Base-by-base conservation (phyloP, 2,113 vertebrate species). In the Bostrychus sinensis region DNA sequence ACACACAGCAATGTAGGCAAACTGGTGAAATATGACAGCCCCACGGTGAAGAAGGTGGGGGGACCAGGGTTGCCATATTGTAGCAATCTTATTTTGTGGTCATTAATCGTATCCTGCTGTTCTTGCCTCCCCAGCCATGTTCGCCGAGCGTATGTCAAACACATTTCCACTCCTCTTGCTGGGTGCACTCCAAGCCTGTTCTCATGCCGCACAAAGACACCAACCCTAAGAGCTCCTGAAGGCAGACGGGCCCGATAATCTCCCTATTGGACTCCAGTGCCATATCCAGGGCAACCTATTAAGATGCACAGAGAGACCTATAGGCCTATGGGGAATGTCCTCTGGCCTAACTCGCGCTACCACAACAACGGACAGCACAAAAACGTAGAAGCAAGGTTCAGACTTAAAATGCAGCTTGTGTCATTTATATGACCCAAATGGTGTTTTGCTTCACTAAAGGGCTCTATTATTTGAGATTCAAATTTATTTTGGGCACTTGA, bases 31-130 rank as follows among this genome's bases (percentile, higher is more conserved):
- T 91, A 91, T 90, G 88, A 91, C 89, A 91, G 89, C 59, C 85
- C 86, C 84, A 84, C 54, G 67, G 86, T 65, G 77, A 82, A 50
- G 59, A 77, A 90, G 90, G 83, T 70, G 80, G 86, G 90, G 46
- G 84, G 83, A 80, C 74, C 71, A 88, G 75, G 74, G 81, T 83
- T 89, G 87, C 90, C 94, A 93, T 92, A 86, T 89, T 94, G 94
- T 88, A 94, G 84, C 93, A 93, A 94, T 95, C 93, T 90, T 91
- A 91, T 89, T 89, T 82, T 84, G 88, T 75, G 75, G 88, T 87
- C 94, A 92, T 94, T 93, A 93, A 94, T 89, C 81, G 91, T 85
- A 83, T 93, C 95, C 95, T 92, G 92, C 94, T 92, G 95, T 88
- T 90, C 56, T 87, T 84, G 91, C 85, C 82, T 90, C 86, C 88